These are phyloP conservation scores for Margaritifera margaritifera DNA, from an alignment of 2,888 invertebrate genomes.

Conservation along the genomic window DNA sequence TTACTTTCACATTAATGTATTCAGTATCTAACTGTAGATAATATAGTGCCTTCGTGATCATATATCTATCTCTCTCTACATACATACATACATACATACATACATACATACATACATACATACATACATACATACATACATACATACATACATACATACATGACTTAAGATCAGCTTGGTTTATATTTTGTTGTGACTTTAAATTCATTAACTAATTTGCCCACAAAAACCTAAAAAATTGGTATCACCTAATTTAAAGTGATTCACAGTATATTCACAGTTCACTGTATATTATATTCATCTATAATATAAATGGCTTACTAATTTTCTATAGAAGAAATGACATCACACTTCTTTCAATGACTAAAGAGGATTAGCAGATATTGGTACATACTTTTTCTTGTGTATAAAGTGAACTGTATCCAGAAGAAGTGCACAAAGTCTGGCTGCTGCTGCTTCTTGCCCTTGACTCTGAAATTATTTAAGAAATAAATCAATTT, in stretches of 20 bases:
- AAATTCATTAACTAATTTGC: not conserved
- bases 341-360: conserved; percentile 11
- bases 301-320: conserved; percentile 11
- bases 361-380: conserved; percentile 2
- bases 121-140: too few species aligned
- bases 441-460: conserved; percentile 44
- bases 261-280: conserved; percentile 15
- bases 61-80: too few species aligned
- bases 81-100: too few species aligned
- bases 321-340: conserved; percentile 20
- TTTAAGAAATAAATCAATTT: not conserved
- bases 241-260: conserved; percentile 6
- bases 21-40: too few species aligned
- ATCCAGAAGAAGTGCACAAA: conserved; percentile 47
- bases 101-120: too few species aligned
- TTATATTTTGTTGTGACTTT: not conserved
- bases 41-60: too few species aligned
- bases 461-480: conserved; percentile 29
- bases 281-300: conserved; percentile 23
- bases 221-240: conserved; percentile 2
- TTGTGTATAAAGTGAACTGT: conserved; percentile 32
- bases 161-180: too few species aligned
- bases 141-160: too few species aligned
- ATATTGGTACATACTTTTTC: conserved; percentile 35
- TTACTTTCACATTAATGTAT: too few species aligned